Percentiles rank a stretch among this genome's conserved stretches.
Conservation (phyloP, 2,797 vertebrate species). For the Galaxias olidus region DNA sequence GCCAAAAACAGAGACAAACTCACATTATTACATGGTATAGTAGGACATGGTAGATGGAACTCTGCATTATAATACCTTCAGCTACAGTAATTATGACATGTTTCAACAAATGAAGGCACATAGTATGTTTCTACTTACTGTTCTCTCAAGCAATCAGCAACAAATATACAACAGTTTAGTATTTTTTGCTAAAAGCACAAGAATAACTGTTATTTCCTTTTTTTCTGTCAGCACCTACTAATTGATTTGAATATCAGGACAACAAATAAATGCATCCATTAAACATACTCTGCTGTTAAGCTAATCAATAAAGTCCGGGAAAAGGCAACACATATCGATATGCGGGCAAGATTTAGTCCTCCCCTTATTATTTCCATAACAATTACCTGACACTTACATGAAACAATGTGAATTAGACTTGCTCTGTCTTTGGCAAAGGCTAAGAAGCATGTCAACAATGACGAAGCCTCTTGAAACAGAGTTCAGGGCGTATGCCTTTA, state of each 20-base stretch:
- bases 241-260: neutral
- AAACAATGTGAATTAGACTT: neutral
- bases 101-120: too few species aligned
- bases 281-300: neutral
- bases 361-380: neutral
- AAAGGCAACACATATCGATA: neutral
- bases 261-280: neutral
- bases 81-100: too few species aligned
- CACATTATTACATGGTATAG: too few species aligned
- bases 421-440: neutral
- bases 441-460: neutral
- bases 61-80: too few species aligned
- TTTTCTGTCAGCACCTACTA: neutral
- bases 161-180: too few species aligned
- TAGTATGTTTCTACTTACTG: too few species aligned
- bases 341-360: neutral
- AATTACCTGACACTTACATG: neutral
- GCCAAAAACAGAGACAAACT: too few species aligned
- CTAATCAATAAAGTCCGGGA: constrained; percentile 11
- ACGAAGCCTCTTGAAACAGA: constrained; percentile 1
- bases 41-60: too few species aligned
- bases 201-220: neutral
- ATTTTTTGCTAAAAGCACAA: too few species aligned
- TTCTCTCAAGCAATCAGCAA: too few species aligned
- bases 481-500: constrained; percentile 27